These are phyloP conservation scores for Buteo buteo DNA, from an alignment of 2,113 vertebrate genomes.

Conservation along the genomic window DNA sequence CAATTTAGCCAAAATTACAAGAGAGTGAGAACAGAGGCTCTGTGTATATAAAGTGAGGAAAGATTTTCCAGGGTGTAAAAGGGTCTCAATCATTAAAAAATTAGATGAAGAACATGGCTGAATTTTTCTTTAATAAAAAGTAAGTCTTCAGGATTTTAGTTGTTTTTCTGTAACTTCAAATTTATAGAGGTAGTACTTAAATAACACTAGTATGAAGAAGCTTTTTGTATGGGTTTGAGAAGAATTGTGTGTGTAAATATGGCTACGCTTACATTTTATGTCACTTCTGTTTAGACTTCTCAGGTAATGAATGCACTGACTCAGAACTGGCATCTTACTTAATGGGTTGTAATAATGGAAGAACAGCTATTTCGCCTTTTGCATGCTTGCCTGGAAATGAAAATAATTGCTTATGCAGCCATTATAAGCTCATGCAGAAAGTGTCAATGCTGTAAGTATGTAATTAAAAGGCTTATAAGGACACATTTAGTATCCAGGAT, in stretches of 20 bases:
- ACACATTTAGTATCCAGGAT: background rate
- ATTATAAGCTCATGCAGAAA: background rate
- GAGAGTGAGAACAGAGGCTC: background rate
- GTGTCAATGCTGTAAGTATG: conserved; percentile 35
- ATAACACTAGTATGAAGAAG: background rate
- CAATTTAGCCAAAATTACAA: background rate
- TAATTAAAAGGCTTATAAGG: background rate
- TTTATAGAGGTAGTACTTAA: background rate
- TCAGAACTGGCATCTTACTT: conserved; percentile 41
- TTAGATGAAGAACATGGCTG: background rate
- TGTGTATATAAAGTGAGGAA: background rate
- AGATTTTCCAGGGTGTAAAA: background rate
- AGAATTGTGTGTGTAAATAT: background rate
- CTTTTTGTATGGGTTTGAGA: background rate
- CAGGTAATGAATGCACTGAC: conserved; percentile 7
- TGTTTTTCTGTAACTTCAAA: background rate
- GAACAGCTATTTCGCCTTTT: conserved; percentile 55
- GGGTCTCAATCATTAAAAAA: background rate
- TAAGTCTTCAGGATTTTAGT: background rate
- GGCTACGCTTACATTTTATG: background rate
- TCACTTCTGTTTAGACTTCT: conserved; percentile 35
- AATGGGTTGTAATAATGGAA: conserved; percentile 35
- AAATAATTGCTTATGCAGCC: background rate
- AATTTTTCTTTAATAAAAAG: background rate
- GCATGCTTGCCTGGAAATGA: conserved; percentile 62